phyloP scores from a whole-genome alignment of 2,797 vertebrate genomes.

The Alauda arvensis region DNA sequence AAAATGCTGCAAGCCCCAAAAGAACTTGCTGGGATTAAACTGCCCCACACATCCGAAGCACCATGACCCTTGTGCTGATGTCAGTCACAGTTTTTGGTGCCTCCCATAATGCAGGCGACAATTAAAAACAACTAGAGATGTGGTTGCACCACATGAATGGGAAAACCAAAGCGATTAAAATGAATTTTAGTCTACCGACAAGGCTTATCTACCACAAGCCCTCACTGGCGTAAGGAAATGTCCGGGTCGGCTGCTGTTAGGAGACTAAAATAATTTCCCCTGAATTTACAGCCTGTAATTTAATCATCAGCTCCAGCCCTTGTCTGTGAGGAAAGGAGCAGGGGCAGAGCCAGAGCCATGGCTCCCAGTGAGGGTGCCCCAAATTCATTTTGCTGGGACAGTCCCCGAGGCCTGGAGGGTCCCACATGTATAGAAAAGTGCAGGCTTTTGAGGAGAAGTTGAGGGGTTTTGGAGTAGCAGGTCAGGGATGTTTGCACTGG shows the following conservation, averaged over 20 bases:
- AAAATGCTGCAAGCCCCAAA: neutral
- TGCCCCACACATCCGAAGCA: neutral
- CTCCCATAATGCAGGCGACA: neutral
- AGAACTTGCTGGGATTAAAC: neutral
- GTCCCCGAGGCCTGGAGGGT: rapidly evolving
- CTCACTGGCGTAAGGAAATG: neutral
- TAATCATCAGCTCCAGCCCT: conserved; percentile 45
- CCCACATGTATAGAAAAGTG: rapidly evolving
- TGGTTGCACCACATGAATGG: neutral
- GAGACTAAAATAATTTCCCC: conserved; percentile 51
- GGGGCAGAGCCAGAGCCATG: neutral
- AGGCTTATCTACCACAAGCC: conserved; percentile 1
- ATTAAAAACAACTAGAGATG: neutral
- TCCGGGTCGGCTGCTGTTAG: conserved; percentile 13
- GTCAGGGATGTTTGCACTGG: neutral
- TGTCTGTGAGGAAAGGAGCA: neutral
- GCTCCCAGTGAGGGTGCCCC: neutral
- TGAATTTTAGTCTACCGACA: neutral
- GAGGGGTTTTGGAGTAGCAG: neutral
- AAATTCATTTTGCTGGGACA: neutral
- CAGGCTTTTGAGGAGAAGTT: neutral
- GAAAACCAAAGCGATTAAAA: neutral
- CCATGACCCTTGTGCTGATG: neutral
- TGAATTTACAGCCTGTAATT: conserved; percentile 63
- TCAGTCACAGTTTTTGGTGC: neutral